A percentile compares a stretch with the other conserved stretches of the same genome.
Evolutionary conservation across 2,797 vertebrate genomes (phyloP).

Genomic region (Hoplostethus atlanticus): DNA sequence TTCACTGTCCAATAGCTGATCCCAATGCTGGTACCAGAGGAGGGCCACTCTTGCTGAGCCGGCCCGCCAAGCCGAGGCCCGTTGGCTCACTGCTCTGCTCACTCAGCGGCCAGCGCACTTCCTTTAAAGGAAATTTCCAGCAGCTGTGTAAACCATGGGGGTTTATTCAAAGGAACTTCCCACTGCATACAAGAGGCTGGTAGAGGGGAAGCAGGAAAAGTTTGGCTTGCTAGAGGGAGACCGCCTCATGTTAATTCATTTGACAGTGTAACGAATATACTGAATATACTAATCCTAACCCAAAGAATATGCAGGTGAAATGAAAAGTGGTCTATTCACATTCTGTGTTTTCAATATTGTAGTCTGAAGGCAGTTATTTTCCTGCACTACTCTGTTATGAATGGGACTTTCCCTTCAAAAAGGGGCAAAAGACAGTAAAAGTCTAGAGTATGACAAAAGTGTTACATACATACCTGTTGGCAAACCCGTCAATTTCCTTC

Average conservation of each 20-base stretch:
- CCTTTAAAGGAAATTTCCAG: slow-evolving; percentile 88
- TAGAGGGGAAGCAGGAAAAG: slow-evolving; percentile 64
- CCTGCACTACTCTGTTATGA: slow-evolving; percentile 30
- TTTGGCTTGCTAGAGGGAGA: slow-evolving; percentile 23
- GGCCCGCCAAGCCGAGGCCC: slow-evolving; percentile 10
- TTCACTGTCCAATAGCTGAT: slow-evolving; percentile 9
- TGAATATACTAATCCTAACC: too few relatives aligned
- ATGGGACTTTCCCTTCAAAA: slow-evolving; percentile 58
- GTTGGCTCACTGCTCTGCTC: slow-evolving; percentile 25
- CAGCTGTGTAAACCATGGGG: slow-evolving; percentile 83
- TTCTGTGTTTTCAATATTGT: slow-evolving; percentile 9
- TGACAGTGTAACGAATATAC: slow-evolving; percentile 27
- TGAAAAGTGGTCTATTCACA: slow-evolving; percentile 15
- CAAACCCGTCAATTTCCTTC: slow-evolving; percentile 40
- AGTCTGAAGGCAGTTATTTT: slow-evolving; percentile 36
- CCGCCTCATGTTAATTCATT: slow-evolving; percentile 29
- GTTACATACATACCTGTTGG: slow-evolving; percentile 40
- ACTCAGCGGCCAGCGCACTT: slow-evolving; percentile 70
- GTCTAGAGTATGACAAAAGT: slow-evolving; percentile 37
- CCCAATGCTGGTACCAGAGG: slow-evolving; percentile 18
- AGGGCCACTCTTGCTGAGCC: slow-evolving; percentile 23
- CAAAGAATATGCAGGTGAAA: slow-evolving; percentile 24
- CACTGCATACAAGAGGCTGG: slow-evolving; percentile 60
- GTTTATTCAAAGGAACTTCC: slow-evolving; percentile 75
- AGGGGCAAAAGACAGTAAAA: slow-evolving; percentile 46